Conservation (phyloP, 2,113 vertebrate genomes). For the Heterotilapia buettikoferi region DNA sequence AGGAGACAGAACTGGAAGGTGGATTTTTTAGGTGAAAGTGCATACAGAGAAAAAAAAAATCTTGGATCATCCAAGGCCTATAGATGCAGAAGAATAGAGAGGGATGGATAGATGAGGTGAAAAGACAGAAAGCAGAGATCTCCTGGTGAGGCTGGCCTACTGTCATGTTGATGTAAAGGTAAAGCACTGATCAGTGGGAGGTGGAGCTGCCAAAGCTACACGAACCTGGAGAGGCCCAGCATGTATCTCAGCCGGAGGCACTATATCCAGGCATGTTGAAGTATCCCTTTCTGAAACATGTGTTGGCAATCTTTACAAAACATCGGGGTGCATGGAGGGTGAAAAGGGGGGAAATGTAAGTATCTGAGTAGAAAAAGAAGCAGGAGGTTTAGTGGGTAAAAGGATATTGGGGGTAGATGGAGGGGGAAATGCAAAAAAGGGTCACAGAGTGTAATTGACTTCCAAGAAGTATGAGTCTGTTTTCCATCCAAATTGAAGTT, state of each 20-base stretch:
- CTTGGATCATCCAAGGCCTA: neutral
- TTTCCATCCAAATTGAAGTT: slow-evolving; percentile 41
- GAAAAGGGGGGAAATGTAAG: neutral
- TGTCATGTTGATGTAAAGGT: slow-evolving; percentile 27
- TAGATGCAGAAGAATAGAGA: neutral
- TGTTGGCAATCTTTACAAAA: slow-evolving; percentile 54
- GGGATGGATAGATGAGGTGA: neutral
- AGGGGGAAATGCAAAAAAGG: neutral
- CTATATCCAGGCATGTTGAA: slow-evolving; percentile 7
- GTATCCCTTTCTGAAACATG: slow-evolving; percentile 41
- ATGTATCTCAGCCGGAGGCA: slow-evolving; percentile 8
- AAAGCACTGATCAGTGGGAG: neutral
- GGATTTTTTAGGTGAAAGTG: neutral
- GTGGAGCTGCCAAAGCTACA: slow-evolving; percentile 1
- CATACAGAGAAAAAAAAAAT: neutral
- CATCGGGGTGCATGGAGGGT: neutral
- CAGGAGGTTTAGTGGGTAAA: neutral
- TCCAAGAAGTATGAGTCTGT: slow-evolving; percentile 53
- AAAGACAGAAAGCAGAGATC: slow-evolving; percentile 26
- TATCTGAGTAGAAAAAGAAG: neutral
- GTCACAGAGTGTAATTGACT: slow-evolving; percentile 16
- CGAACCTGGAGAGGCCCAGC: slow-evolving; percentile 6
- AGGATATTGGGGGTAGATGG: neutral
- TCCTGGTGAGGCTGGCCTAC: neutral
- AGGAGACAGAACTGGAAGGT: neutral